Percentiles rank a stretch among this genome's conserved stretches.
These are phyloP conservation scores for Neotoxoptera formosana DNA, from an alignment of 1,140 invertebrate species.

Conservation along the genomic window DNA sequence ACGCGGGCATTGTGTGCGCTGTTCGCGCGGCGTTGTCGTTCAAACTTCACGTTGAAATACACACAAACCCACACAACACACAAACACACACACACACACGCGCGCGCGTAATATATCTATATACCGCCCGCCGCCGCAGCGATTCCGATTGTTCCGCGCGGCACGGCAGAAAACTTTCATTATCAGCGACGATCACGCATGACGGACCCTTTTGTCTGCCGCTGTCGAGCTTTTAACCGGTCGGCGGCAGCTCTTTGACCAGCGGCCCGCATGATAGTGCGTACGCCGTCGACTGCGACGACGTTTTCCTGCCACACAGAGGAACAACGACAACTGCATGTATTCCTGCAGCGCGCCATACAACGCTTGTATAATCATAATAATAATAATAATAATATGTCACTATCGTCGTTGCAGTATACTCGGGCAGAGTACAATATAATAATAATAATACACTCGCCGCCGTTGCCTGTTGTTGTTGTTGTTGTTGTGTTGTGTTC, in stretches of 20 bases:
- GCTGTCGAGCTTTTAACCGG: slow-evolving; percentile 32
- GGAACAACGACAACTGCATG: too few species aligned
- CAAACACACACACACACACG: too few species aligned
- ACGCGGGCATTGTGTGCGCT: slow-evolving; percentile 27
- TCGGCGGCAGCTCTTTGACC: slow-evolving; percentile 1
- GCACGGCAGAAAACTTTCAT: slow-evolving; percentile 40
- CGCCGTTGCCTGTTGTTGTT: neutral
- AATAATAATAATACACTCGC: neutral
- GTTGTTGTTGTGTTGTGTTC: neutral
- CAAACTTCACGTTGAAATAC: slow-evolving; percentile 9
- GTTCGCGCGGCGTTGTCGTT: neutral
- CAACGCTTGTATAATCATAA: neutral
- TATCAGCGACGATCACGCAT: slow-evolving; percentile 49
- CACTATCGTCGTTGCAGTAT: neutral
- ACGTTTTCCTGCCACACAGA: neutral
- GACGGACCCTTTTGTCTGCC: slow-evolving; percentile 45
- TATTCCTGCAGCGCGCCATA: neutral
- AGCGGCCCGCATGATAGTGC: slow-evolving; percentile 23
- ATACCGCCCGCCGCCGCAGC: neutral
- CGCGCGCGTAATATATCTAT: too few species aligned
- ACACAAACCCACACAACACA: too few species aligned
- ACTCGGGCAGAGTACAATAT: neutral
- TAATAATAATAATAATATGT: neutral
- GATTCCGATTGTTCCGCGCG: neutral
- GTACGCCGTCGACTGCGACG: neutral